Conservation (phyloP, 2,797 vertebrate genomes). For the Cyclura pinguis region DNA sequence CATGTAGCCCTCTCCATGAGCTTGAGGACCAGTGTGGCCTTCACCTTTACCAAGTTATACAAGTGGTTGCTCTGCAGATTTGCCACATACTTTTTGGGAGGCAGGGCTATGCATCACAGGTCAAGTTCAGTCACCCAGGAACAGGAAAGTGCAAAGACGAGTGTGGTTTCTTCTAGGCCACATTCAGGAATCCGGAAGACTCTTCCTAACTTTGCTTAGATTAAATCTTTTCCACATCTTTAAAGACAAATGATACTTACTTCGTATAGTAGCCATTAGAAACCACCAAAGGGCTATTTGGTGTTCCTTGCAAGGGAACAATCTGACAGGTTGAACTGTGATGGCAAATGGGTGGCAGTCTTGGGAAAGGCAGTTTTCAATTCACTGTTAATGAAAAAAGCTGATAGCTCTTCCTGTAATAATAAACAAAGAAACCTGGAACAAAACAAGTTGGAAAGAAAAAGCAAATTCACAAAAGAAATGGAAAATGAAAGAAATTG, state of each 20-base stretch:
- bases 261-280: conserved; percentile 41
- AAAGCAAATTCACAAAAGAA: conserved; percentile 14
- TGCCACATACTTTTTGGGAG: not conserved
- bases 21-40: not conserved
- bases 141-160: not conserved
- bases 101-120: not conserved
- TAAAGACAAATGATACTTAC: conserved; percentile 27
- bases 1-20: not conserved
- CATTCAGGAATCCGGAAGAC: not conserved
- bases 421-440: conserved; percentile 29
- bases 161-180: not conserved
- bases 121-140: too few species aligned
- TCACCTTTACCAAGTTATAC: not conserved
- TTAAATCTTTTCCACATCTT: not conserved
- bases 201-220: not conserved
- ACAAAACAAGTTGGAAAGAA: not conserved
- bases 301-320: accelerated
- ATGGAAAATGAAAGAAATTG: conserved; percentile 11
- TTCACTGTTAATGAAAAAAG: conserved; percentile 21
- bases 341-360: conserved; percentile 14
- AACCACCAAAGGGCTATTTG: accelerated
- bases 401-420: conserved; percentile 18
- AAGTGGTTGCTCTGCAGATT: not conserved
- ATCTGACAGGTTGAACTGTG: not conserved
- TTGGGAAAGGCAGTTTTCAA: conserved; percentile 43